These are phyloP conservation scores for Gymnoscopelus microlampas DNA, from an alignment of 2,797 vertebrate species.

Conservation along the genomic window DNA sequence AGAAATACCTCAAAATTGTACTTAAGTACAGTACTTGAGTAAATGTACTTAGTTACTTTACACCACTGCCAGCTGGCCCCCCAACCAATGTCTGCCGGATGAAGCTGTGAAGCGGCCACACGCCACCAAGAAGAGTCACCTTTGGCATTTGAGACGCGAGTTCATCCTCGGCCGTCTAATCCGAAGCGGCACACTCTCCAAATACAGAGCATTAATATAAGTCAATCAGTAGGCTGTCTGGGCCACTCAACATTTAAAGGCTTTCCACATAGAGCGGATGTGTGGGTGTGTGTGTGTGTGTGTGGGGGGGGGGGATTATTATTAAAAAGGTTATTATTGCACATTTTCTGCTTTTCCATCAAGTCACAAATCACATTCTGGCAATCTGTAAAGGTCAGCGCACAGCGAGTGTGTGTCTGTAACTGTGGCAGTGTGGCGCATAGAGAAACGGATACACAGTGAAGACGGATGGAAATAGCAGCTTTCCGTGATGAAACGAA, in stretches of 20 bases:
- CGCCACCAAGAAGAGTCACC: slow-evolving; percentile 48
- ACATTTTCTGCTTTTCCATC: slow-evolving; percentile 63
- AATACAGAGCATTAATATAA: slow-evolving; percentile 60
- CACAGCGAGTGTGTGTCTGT: slow-evolving; percentile 46
- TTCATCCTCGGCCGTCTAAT: neutral
- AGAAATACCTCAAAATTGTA: no score
- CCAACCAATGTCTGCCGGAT: no score
- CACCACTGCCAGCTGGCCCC: no score
- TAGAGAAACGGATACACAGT: slow-evolving; percentile 35
- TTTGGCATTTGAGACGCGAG: slow-evolving; percentile 66
- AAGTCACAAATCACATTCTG: slow-evolving; percentile 61
- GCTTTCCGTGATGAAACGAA: slow-evolving; percentile 53
- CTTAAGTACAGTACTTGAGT: no score
- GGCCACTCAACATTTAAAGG: slow-evolving; percentile 49
- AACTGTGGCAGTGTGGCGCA: slow-evolving; percentile 23
- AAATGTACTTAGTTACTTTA: no score
- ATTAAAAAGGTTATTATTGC: slow-evolving; percentile 46
- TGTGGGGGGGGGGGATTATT: slow-evolving; percentile 1
- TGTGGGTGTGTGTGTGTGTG: neutral
- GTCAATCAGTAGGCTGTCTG: slow-evolving; percentile 20
- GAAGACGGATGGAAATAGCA: slow-evolving; percentile 30
- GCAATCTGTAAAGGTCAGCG: slow-evolving; percentile 64
- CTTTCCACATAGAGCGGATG: slow-evolving; percentile 25
- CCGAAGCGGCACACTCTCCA: slow-evolving; percentile 39
- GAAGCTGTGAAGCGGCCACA: slow-evolving; percentile 35